These are phyloP conservation scores for Condylura cristata DNA, from an alignment of 2,113 vertebrate genomes.

Conservation along the genomic window DNA sequence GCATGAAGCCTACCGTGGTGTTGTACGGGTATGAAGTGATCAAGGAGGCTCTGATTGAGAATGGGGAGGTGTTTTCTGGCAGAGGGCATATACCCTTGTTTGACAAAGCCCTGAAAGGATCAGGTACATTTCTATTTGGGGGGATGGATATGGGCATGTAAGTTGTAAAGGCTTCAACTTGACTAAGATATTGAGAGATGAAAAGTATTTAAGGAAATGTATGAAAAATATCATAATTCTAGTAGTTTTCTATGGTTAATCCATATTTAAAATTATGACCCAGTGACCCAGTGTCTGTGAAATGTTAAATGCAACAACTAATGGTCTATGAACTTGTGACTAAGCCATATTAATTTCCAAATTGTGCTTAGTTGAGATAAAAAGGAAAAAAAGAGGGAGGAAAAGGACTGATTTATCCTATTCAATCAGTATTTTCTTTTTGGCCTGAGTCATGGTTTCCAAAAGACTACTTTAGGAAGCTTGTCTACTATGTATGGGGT, in stretches of 20 bases:
- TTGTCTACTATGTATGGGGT: background rate
- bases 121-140: background rate
- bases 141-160: too few species aligned
- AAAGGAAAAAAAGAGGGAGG: background rate
- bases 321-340: background rate
- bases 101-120: fast-evolving
- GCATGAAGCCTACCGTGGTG: constrained; percentile 78
- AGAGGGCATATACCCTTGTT: constrained; percentile 60
- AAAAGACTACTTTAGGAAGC: background rate
- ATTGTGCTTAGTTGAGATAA: background rate
- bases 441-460: background rate
- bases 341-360: background rate
- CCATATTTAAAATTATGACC: background rate
- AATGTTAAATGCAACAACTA: background rate
- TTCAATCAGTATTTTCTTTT: background rate
- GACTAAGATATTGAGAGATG: constrained; percentile 1
- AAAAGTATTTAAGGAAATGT: background rate
- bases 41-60: constrained; percentile 85
- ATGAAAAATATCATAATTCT: background rate
- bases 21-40: constrained; percentile 82
- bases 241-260: background rate
- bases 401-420: background rate
- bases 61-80: constrained; percentile 83
- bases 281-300: background rate
- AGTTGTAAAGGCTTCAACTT: background rate